A percentile compares a stretch with the other conserved stretches of the same genome.
Evolutionary conservation across 2,888 invertebrate genomes (phyloP).

Genomic region (Agrenia bidenticulata): DNA sequence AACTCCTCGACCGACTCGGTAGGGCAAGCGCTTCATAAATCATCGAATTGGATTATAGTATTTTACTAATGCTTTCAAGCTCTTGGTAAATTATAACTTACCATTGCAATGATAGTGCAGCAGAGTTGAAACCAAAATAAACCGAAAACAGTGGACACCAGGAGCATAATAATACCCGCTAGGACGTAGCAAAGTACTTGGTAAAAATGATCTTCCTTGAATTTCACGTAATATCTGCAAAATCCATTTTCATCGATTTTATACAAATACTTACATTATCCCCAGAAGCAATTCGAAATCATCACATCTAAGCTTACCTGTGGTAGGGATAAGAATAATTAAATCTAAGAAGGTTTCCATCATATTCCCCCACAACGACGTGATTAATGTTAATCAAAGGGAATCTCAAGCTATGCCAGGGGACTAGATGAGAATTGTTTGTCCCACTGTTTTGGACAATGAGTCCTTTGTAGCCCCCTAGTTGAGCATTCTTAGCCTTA

Average conservation of each 20-base stretch:
- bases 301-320: slow-evolving; percentile 25
- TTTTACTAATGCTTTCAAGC: too few species aligned
- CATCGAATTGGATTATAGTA: too few species aligned
- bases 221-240: slow-evolving; percentile 39
- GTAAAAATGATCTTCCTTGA: slow-evolving; percentile 44
- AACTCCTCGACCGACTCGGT: slow-evolving; percentile 7
- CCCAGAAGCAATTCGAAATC: too few species aligned
- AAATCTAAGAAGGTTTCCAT: slow-evolving; percentile 37
- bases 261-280: too few species aligned
- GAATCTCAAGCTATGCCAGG: slow-evolving; percentile 42
- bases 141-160: slow-evolving; percentile 36
- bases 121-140: slow-evolving; percentile 46
- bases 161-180: slow-evolving; percentile 36
- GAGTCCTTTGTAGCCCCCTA: slow-evolving; percentile 38
- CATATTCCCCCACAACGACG: slow-evolving; percentile 44
- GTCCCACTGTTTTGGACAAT: slow-evolving; percentile 44
- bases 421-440: slow-evolving; percentile 39
- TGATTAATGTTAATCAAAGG: slow-evolving; percentile 40
- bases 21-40: background rate
- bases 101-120: slow-evolving; percentile 40
- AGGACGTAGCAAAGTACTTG: slow-evolving; percentile 42
- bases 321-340: slow-evolving; percentile 44
- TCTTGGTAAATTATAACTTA: slow-evolving; percentile 16
- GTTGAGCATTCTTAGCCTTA: slow-evolving; percentile 40
- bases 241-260: background rate